phyloP scores from a whole-genome alignment of 1,140 invertebrate genomes.

The Neodiprion fabricii region DNA sequence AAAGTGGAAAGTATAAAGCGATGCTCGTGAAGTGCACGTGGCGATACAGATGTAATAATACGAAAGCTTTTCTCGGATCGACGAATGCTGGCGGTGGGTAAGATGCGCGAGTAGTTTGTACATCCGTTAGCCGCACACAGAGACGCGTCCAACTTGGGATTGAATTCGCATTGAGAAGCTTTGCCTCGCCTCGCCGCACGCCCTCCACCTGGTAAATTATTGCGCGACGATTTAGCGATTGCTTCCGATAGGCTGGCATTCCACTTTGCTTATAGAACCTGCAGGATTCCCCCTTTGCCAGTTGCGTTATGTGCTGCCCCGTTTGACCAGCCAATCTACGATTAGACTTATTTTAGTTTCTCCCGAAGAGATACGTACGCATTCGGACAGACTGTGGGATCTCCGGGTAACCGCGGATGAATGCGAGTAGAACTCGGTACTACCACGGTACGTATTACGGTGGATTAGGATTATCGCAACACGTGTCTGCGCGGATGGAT shows the following conservation, averaged over 20 bases:
- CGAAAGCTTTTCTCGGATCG: no score
- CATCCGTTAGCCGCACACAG: background rate
- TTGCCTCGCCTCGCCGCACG: background rate
- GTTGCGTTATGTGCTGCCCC: no score
- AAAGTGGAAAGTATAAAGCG: no score
- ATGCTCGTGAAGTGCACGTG: no score
- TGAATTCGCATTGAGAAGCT: background rate
- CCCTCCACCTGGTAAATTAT: constrained; percentile 2
- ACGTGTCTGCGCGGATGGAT: background rate
- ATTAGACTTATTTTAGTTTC: background rate
- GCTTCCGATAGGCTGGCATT: background rate
- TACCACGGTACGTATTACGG: background rate
- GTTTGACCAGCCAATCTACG: background rate
- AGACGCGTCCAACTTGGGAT: background rate
- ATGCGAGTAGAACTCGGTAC: background rate
- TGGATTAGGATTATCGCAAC: background rate
- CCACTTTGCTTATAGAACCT: background rate
- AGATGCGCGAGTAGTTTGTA: background rate
- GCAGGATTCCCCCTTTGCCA: background rate
- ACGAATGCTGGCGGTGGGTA: no score
- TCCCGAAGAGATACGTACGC: background rate
- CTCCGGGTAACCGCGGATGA: background rate
- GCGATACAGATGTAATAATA: no score
- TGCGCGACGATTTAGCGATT: constrained; percentile 3
- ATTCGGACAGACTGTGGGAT: constrained; percentile 4